Base-by-base conservation (phyloP, 2,113 vertebrate genomes). In the Laticauda colubrina region DNA sequence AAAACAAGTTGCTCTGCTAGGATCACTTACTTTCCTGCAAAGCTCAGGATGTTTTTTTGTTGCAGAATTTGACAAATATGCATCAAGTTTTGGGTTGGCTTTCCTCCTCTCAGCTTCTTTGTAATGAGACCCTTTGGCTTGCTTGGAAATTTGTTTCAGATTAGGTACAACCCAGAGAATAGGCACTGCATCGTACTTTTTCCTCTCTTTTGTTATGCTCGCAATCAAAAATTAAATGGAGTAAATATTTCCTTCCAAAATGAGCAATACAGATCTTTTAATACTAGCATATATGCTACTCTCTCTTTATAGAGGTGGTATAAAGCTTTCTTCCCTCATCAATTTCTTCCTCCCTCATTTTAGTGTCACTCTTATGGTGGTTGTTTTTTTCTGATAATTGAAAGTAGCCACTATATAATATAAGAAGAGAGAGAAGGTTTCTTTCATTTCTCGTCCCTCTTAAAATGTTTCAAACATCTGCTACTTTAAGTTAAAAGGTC, bases 21-120 rank as follows among this genome's bases (percentile, higher is more conserved):
- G 53, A 94, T 69, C 24, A 51, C 81, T 81, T 93, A 87, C 91
- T 94, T 92, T 88, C 54, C 43, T 93, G 59, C 90, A 92, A 91
- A 90, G 55, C 57, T 93, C 86, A 75, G 54, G 59, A 88, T 34
- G 14, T 0, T 1, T 54, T 87, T 88, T n/a, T 54, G 61, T 48
- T 89, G 85, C 90, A 90, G 89, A 85, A 23, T 54, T 26, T 56
- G 91, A 90, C 93, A 43, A 29, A 81, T 92, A 12, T 7, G 10
- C 85, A 2, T 26, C 18, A 61, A 89, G 89, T 94, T 89, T 48
- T 20, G 11, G 64, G 0, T 2, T 14, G 11, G 24, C 55, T 55
- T 91, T 51, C 88, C 90, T 94, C 85, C 89, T 93, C 45, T 29
- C 0, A 85, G 55, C 29, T 7, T 21, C 23, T 91, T 87, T 88